Percentiles rank a stretch among this genome's conserved stretches.
These are phyloP conservation scores for Ailurus styani DNA, from an alignment of 2,113 vertebrate species.

Conservation along the genomic window DNA sequence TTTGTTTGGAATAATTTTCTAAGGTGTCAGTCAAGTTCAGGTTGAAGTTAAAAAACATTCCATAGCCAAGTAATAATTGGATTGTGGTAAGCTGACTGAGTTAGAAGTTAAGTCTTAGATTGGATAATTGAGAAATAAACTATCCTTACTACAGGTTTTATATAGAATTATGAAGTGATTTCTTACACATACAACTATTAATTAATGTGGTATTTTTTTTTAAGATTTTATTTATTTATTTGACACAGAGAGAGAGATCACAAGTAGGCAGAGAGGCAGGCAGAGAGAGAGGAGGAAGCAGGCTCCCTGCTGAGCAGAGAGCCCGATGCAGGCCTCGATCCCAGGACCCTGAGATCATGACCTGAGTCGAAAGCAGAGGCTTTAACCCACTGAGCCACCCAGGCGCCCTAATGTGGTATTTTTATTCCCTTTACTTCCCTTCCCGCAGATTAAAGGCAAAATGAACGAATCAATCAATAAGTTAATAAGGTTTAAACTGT, in stretches of 20 bases:
- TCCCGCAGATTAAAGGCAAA: neutral
- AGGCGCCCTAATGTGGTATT: neutral
- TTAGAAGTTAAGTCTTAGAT: neutral
- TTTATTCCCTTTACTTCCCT: neutral
- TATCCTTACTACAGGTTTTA: neutral
- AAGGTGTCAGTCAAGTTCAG: slow-evolving; percentile 1
- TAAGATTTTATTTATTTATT: no score
- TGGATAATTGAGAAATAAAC: slow-evolving; percentile 20
- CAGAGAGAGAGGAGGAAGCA: no score
- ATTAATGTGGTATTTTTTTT: neutral
- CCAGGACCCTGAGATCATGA: no score
- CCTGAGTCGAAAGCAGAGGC: no score
- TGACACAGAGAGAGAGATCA: no score
- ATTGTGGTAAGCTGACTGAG: neutral
- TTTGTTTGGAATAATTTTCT: slow-evolving; percentile 37
- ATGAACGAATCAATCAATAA: neutral
- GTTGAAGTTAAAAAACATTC: slow-evolving; percentile 16
- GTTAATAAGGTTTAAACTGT: neutral
- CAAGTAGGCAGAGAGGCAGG: no score
- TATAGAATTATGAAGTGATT: neutral
- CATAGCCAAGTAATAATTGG: neutral
- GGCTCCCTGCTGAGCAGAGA: no score
- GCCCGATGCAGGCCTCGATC: no score
- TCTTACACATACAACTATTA: neutral
- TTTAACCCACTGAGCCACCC: no score